Base-by-base conservation (phyloP, 1,140 invertebrate species). In the Centruroides vittatus region DNA sequence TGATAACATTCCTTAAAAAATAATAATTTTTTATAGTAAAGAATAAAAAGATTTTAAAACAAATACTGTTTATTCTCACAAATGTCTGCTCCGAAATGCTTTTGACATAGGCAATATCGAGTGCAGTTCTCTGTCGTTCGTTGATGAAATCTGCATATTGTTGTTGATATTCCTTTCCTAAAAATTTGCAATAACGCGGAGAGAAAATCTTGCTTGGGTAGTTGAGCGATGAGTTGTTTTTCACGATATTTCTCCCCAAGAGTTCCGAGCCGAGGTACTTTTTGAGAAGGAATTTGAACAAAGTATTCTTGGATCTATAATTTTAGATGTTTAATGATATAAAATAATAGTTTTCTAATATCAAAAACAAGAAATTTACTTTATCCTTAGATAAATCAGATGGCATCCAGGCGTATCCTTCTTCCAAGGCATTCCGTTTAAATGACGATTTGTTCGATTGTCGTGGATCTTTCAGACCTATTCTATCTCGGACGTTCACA, bases 191-290 rank as follows among this genome's bases (percentile, higher is more conserved):
- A 69, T 93, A 91, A 55, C 85, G 82, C 65, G 89, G 75, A 23
- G 89, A 86, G n/a, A 49, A 96, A 78, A 73, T 98, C 95, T 77
- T 97, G 93, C 74, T 90, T 92, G 11, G 93, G 93, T 67, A 97
- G 78, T 75, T 98, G 93, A 55, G 81, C 78, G 58, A 90, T 85
- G 63, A 98, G 76, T 74, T 93, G 88, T 64, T 86, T 81, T 71
- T 88, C 82, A 67, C 90, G 72, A 73, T 84, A 78, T 70, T 85
- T 79, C 74, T 93, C 86, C 47, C 91, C 88, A 51, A 82, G 76
- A 35, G 82, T 82, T 53, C 84, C 85, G 58, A 87, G 70, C 66
- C 82, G 78, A 13, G 88, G 88, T 58, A 90, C 83, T 72, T 86
- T 84, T 67, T 86, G 81, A 64, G 82, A 76, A 23, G 87, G 86